phyloP scores from a whole-genome alignment of 2,888 invertebrate species.

The Ochlodes sylvanus region DNA sequence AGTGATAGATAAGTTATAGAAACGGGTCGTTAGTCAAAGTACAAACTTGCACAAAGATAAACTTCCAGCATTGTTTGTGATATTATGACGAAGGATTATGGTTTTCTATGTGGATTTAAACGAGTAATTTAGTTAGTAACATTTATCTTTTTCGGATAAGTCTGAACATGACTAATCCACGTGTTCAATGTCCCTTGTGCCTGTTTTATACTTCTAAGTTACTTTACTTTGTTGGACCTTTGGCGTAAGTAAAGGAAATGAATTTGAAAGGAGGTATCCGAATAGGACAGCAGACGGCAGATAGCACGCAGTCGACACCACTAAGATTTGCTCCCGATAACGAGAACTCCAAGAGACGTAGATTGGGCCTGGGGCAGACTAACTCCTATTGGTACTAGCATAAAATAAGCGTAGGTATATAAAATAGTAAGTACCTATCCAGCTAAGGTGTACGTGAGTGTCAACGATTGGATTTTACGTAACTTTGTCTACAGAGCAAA shows the following conservation, averaged over 20 bases:
- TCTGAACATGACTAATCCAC: background rate
- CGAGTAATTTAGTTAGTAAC: background rate
- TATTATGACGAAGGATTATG: background rate
- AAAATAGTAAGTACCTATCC: too few relatives aligned
- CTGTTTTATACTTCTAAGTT: background rate
- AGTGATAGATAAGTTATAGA: background rate
- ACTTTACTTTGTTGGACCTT: background rate
- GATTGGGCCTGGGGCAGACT: too few relatives aligned
- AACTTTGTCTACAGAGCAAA: too few relatives aligned
- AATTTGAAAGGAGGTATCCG: background rate
- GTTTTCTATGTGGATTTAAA: background rate
- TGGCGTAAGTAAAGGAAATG: background rate
- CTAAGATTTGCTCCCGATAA: too few relatives aligned
- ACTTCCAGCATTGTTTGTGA: background rate
- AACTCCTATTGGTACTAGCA: too few relatives aligned
- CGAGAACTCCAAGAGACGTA: too few relatives aligned
- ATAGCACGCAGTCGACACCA: background rate
- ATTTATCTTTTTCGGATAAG: background rate
- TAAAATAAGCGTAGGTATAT: too few relatives aligned
- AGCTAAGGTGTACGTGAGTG: too few relatives aligned
- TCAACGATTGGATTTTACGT: too few relatives aligned
- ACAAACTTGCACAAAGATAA: slow-evolving; percentile 4
- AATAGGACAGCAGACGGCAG: background rate
- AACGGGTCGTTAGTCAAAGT: background rate
- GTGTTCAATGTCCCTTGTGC: background rate